A percentile compares a stretch with the other conserved stretches of the same genome.
phyloP scores from a whole-genome alignment of 2,888 invertebrate genomes.

The Caenorhabditis parvicauda region DNA sequence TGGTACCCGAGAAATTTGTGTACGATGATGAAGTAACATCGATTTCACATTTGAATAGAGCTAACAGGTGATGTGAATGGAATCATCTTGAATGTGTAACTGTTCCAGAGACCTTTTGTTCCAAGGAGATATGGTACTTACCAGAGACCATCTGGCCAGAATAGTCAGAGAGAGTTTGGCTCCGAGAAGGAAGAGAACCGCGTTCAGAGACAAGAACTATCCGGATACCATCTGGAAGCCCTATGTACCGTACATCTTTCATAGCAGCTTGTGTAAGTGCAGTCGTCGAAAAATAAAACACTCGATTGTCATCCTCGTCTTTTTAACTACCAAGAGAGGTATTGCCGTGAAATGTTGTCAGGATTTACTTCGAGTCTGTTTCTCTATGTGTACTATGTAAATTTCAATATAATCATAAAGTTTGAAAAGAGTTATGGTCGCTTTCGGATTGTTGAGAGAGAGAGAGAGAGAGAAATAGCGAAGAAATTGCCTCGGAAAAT shows the following conservation, averaged over 20 bases:
- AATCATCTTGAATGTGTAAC: neutral
- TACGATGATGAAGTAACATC: constrained; percentile 18
- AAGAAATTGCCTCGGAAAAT: too few relatives aligned
- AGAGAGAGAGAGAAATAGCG: too few relatives aligned
- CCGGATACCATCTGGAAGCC: constrained; percentile 27
- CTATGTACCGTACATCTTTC: constrained; percentile 19
- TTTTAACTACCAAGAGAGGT: neutral
- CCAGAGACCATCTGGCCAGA: constrained; percentile 18
- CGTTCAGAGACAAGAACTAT: constrained; percentile 17
- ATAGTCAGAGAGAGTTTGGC: constrained; percentile 24
- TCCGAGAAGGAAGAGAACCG: constrained; percentile 18
- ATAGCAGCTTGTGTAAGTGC: constrained; percentile 18
- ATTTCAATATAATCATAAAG: too few relatives aligned
- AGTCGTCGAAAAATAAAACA: neutral
- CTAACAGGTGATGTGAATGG: constrained; percentile 8
- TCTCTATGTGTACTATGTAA: too few relatives aligned
- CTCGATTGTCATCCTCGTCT: neutral
- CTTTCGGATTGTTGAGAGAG: too few relatives aligned
- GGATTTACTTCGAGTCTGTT: too few relatives aligned
- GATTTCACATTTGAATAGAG: constrained; percentile 21
- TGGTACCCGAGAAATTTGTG: constrained; percentile 6
- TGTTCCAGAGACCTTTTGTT: constrained; percentile 22
- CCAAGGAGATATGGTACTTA: constrained; percentile 32
- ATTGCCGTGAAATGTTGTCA: neutral
- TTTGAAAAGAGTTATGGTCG: too few relatives aligned